Evolutionary conservation across 2,113 vertebrate species (phyloP), one percentile per base, ranked within the genome.

Genomic region (Solea senegalensis): DNA sequence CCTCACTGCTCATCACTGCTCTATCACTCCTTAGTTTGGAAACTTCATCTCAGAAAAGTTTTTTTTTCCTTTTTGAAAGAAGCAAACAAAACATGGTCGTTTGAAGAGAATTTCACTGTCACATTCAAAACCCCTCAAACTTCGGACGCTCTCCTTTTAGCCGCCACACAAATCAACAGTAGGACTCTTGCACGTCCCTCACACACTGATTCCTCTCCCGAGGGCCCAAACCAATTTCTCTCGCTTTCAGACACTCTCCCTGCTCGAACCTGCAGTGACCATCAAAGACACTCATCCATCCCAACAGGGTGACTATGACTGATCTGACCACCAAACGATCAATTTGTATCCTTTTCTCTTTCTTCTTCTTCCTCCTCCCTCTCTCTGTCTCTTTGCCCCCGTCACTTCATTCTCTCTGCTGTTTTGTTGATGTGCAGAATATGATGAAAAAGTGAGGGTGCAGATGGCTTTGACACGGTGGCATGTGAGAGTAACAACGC

Each of bases 251-350:
- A 94, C 92, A 82, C 90, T 95, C 94, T 96, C 94, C 93, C 92
- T 95, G 95, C 94, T 95, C 94, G 95, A 96, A 97, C 95, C 95
- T 96, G 95, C 95, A 96, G 92, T 95, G 95, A 95, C 96, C 96
- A 97, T 97, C 96, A 97, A 93, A 97, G 95, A 96, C 96, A 97
- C 97, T 97, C 97, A 99, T 99, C 97, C 96, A 96, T 96, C 96
- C 95, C 93, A 95, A 94, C 92, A 93, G 94, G 88, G 96, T 98
- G 98, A 98, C 97, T 96, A 97, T 98, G 98, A 99, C 97, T 93
- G 95, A 99, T 99, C 95, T 97, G 86, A 93, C 94, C 95, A 88
- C 95, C 96, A 95, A 96, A 97, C 94, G 93, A 98, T 99, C 96
- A 96, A 99, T 99, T 98, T 98, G 96, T 97, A 96, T 97, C 96